phyloP scores from a whole-genome alignment of 2,888 invertebrate species.

The Rugalucina vietnamica region DNA sequence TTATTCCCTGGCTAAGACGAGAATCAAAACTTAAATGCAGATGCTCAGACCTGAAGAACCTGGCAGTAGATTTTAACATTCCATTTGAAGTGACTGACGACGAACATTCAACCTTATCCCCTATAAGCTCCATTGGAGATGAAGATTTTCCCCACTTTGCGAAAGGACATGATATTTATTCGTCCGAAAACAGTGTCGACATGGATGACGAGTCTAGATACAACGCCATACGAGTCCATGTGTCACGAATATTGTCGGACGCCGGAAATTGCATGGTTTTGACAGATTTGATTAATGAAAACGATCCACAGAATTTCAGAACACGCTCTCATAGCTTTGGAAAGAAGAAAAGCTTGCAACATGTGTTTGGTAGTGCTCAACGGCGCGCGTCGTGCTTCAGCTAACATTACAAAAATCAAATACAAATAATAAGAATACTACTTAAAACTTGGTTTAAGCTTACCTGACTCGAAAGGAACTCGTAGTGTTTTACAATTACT shows the following conservation, averaged over 20 bases:
- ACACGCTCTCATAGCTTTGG: not conserved
- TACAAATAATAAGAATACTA: no score
- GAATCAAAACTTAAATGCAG: not conserved
- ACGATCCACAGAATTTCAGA: not conserved
- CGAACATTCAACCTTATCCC: not conserved
- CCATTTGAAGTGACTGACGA: not conserved
- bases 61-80: not conserved
- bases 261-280: not conserved
- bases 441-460: no score
- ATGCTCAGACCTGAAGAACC: not conserved
- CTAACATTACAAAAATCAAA: no score
- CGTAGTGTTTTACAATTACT: no score
- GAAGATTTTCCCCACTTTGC: not conserved
- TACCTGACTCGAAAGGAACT: no score
- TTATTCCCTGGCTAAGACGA: not conserved
- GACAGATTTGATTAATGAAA: not conserved
- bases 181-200: not conserved
- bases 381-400: not conserved
- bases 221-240: not conserved
- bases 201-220: not conserved
- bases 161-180: not conserved
- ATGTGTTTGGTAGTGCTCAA: not conserved
- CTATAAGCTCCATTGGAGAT: not conserved
- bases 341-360: not conserved
- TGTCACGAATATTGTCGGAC: not conserved